Percentiles rank a stretch among this genome's conserved stretches.
phyloP scores from a whole-genome alignment of 2,113 vertebrate species.

The Syngnathus scovelli region DNA sequence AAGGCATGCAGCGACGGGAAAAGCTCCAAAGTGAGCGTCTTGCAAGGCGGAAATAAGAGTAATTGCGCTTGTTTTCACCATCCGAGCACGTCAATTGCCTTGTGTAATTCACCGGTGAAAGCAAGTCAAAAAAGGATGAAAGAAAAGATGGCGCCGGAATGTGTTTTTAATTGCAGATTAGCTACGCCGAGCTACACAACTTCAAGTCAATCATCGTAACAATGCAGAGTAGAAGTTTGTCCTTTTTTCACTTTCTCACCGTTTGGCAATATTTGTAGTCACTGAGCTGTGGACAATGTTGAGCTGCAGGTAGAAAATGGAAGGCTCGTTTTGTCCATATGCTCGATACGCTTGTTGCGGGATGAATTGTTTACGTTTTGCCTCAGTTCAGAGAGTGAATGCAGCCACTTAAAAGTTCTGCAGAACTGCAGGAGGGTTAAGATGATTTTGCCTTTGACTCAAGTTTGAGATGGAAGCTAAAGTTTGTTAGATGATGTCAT shows the following conservation, averaged over 20 bases:
- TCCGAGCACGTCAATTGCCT: constrained; percentile 51
- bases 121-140: constrained; percentile 44
- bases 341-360: not conserved
- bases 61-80: constrained; percentile 55
- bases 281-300: constrained; percentile 8
- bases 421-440: too few species aligned
- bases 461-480: too few species aligned
- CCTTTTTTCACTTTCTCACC: constrained; percentile 18
- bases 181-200: constrained; percentile 7
- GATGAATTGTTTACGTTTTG: too few species aligned
- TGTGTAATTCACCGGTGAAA: constrained; percentile 39
- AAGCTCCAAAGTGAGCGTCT: not conserved
- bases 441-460: too few species aligned
- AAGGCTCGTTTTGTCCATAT: constrained; percentile 37
- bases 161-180: constrained; percentile 47
- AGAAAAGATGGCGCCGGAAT: constrained; percentile 24
- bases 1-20: not conserved
- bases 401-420: too few species aligned
- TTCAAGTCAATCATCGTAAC: constrained; percentile 1
- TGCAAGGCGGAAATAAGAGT: constrained; percentile 40
- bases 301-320: constrained; percentile 21
- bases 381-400: too few species aligned
- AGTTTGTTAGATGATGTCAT: too few species aligned
- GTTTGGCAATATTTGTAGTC: constrained; percentile 21
- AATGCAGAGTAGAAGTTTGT: not conserved